phyloP scores from a whole-genome alignment of 1,140 invertebrate species.

The Theocolax elegans region DNA sequence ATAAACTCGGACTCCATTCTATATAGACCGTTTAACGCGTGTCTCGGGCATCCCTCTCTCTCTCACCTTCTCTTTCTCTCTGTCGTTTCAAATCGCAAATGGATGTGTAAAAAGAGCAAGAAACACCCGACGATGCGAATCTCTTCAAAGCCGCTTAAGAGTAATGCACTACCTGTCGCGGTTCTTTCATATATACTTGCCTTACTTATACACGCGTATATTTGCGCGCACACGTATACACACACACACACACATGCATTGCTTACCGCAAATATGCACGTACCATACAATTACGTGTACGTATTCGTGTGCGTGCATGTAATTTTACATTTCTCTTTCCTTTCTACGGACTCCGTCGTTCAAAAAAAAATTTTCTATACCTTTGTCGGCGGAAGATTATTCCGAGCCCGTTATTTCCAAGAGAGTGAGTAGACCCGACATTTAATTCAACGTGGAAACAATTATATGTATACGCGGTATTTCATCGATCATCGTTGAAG shows the following conservation, averaged over 20 bases:
- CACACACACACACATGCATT: too few relatives aligned
- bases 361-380: not conserved
- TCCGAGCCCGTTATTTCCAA: too few relatives aligned
- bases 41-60: too few relatives aligned
- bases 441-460: slow-evolving; percentile 31
- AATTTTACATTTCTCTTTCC: too few relatives aligned
- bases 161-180: slow-evolving; percentile 41
- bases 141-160: slow-evolving; percentile 41
- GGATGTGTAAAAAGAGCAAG: slow-evolving; percentile 35
- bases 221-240: not conserved
- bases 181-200: too few relatives aligned
- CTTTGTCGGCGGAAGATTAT: not conserved
- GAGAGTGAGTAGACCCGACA: not conserved
- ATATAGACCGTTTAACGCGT: too few relatives aligned
- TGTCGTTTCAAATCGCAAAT: slow-evolving; percentile 39
- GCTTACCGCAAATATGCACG: not conserved
- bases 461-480: slow-evolving; percentile 14
- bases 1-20: too few relatives aligned
- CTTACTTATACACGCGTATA: too few relatives aligned
- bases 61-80: too few relatives aligned
- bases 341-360: too few relatives aligned
- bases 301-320: too few relatives aligned
- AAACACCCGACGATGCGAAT: slow-evolving; percentile 24
- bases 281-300: too few relatives aligned
- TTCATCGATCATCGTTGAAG: slow-evolving; percentile 15